Percentiles rank a stretch among this genome's conserved stretches.
phyloP scores from a whole-genome alignment of 2,113 vertebrate genomes.

The Catharus bicknelli region DNA sequence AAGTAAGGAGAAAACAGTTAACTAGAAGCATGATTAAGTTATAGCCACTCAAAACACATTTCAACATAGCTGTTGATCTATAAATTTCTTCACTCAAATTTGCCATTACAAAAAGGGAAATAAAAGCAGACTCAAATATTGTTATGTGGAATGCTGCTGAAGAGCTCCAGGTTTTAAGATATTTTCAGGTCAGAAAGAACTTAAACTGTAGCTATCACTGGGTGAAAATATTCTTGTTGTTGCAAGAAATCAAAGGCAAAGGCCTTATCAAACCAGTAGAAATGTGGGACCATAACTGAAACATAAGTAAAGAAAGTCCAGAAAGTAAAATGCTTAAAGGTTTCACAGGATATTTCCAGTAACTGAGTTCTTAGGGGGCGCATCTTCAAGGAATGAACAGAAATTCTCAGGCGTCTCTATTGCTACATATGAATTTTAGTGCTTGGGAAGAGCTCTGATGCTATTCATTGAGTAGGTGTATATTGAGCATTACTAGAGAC shows the following conservation, averaged over 20 bases:
- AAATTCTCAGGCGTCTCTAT: background rate
- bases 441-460: background rate
- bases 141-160: background rate
- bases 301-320: background rate
- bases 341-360: background rate
- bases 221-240: slow-evolving; percentile 1
- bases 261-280: background rate
- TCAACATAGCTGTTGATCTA: background rate
- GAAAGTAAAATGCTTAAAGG: background rate
- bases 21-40: background rate
- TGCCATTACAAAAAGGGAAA: background rate
- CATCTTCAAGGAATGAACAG: background rate
- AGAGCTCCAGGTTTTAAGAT: background rate
- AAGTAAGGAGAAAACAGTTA: background rate
- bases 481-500: background rate
- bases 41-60: background rate
- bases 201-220: background rate
- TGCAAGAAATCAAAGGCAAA: slow-evolving; percentile 10
- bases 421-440: background rate
- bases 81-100: background rate
- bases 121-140: background rate
- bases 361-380: background rate
- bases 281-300: background rate
- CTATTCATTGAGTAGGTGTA: background rate
- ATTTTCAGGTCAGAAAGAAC: background rate